A percentile compares a stretch with the other conserved stretches of the same genome.
Conservation (phyloP, 1,140 invertebrate genomes). For the Paraescarpia echinospica region DNA sequence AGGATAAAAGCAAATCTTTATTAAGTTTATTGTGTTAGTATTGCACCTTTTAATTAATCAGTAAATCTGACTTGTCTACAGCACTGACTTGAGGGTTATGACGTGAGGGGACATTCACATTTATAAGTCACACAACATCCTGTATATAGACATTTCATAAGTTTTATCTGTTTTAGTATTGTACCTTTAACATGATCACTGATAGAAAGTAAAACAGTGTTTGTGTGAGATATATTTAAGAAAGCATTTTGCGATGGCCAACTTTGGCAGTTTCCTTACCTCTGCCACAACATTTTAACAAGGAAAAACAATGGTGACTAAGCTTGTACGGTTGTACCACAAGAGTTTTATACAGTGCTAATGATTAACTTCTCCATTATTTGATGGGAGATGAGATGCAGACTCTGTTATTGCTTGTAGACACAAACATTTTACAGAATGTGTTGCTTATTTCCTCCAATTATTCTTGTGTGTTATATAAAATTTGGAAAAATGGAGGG, state of each 20-base stretch:
- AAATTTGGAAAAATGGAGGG: background rate
- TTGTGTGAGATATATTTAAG: background rate
- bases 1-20: conserved; percentile 1
- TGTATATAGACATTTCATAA: background rate
- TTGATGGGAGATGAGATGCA: no score
- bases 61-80: background rate
- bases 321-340: no score
- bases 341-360: no score
- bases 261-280: background rate
- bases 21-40: background rate
- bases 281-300: no score
- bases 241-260: background rate
- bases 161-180: background rate
- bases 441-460: no score
- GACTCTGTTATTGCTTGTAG: no score
- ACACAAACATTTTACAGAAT: no score
- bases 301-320: no score
- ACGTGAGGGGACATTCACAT: background rate
- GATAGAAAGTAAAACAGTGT: background rate
- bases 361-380: no score
- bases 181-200: background rate
- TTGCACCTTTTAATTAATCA: background rate
- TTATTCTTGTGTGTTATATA: no score
- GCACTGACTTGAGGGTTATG: background rate
- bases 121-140: background rate